Base-by-base conservation (phyloP, 2,113 vertebrate species). In the Mionectes macconnelli region DNA sequence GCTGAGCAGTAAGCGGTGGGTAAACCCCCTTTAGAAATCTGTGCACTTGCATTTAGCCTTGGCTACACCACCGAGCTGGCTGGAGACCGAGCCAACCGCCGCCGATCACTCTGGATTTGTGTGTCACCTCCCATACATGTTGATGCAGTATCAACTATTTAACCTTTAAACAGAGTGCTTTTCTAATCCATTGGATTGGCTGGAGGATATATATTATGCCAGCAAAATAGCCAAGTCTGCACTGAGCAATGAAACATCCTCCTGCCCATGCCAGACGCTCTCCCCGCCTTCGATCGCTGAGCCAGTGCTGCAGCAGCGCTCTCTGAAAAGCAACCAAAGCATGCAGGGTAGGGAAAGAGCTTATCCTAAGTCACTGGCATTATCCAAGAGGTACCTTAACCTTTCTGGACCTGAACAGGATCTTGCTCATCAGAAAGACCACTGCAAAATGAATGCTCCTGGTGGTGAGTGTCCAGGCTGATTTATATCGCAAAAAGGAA, bases 21-120 rank as follows among this genome's bases (percentile, higher is more conserved):
- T 60, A 92, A 94, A 93, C 89, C 91, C 89, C 12, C 80, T 86
- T 91, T n/a, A 90, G 83, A 93, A 92, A 84, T 55, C 76, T 37
- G 37, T 67, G 83, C 42, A 0, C 89, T 86, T 33, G 35, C 59
- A 28, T 89, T 93, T 84, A 63, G 52, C 84, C 73, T 66, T 77
- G 86, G 93, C 89, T 90, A 13, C 47, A 7, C n/a, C 19, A 14
- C 68, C 21, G 16, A 33, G 90, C 88, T 92, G 92, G 68, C 80
- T 83, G 87, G 47, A 84, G 73, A 16, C 91, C 1, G 80, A 85
- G 72, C 86, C 85, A 77, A 77, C 62, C 1, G 1, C 83, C 55
- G 55, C 19, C 18, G 86, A 86, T 85, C 59, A 3, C 92, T 62
- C 10, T 27, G 79, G 72, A 57, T 84, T 70, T 87, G 73, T 35